A percentile compares a stretch with the other conserved stretches of the same genome.
These are phyloP conservation scores for Phrynocephalus vlangalii DNA, from an alignment of 2,797 vertebrate species.

Conservation along the genomic window DNA sequence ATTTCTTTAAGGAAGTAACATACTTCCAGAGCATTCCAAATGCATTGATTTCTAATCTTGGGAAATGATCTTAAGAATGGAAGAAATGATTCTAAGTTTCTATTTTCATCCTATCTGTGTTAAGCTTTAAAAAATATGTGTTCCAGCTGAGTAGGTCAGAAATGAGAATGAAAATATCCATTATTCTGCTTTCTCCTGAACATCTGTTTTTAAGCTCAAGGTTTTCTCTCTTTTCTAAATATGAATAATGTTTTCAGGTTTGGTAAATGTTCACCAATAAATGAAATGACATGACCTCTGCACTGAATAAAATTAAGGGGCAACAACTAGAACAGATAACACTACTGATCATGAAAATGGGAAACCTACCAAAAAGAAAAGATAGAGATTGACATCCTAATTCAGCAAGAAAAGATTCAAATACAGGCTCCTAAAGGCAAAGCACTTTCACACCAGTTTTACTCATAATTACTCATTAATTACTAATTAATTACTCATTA, in stretches of 20 bases:
- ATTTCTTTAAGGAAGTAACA: conserved; percentile 17
- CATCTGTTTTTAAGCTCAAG: neutral
- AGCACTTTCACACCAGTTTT: neutral
- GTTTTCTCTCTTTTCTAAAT: neutral
- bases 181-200: neutral
- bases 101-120: conserved; percentile 1
- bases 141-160: neutral
- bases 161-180: neutral
- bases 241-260: no score
- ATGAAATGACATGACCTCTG: no score
- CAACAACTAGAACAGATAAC: no score
- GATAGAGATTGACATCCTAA: neutral
- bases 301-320: no score
- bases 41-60: conserved; percentile 5
- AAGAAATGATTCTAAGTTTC: neutral
- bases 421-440: neutral
- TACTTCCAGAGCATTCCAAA: neutral
- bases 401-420: neutral
- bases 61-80: neutral
- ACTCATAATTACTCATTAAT: neutral
- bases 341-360: neutral
- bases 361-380: neutral
- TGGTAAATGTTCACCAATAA: no score
- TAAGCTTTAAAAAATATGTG: neutral
- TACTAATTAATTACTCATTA: no score